Base-by-base conservation (phyloP, 2,888 invertebrate genomes). In the Erynnis tages region DNA sequence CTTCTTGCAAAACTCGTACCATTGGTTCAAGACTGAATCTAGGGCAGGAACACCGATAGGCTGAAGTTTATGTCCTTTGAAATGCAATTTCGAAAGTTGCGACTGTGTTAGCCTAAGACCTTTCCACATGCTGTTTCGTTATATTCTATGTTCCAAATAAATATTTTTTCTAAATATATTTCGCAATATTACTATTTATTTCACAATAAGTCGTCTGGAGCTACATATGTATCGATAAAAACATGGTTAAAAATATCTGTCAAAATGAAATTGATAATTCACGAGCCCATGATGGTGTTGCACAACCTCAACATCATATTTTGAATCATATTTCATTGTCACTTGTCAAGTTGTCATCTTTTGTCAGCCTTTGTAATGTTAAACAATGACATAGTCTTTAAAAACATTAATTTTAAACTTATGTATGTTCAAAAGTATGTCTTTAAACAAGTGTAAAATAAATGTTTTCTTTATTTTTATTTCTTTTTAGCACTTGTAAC, bases 1-100 rank as follows among this genome's bases (percentile, higher is more conserved):
- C 68, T 95, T 94, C 65, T 94, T 93, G 70, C 94, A 94, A 63
- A 95, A 87, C 59, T 87, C 83, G 55, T 83, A 85, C 90, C 90
- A 94, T 66, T 94, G 90, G 66, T 92, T 91, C 76, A 92, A 78
- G 60, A 93, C 87, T 62, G 89, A 87, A 81, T 92, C 90, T 67
- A 92, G 61, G 59, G 87, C 91, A 63, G 90, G 90, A 59, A 89
- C 84, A 63, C 91, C 91, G 62, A 82, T 63, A 49, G 82, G 73
- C 56, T 84, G 82, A 57, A 84, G 67, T 79, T 83, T 86, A 54
- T 79, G 72, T 60, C 81, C 79, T 71, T 76, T 86, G 62, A 85
- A 82, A 68, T 87, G 79, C 63, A 87, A 71, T 67, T 86, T 89
- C 55, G 80, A 71, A 71, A 89, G 73, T 63, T 88, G 88, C 55